These are phyloP conservation scores for Agriopis aurantiaria DNA, from an alignment of 2,888 invertebrate species.

Conservation along the genomic window DNA sequence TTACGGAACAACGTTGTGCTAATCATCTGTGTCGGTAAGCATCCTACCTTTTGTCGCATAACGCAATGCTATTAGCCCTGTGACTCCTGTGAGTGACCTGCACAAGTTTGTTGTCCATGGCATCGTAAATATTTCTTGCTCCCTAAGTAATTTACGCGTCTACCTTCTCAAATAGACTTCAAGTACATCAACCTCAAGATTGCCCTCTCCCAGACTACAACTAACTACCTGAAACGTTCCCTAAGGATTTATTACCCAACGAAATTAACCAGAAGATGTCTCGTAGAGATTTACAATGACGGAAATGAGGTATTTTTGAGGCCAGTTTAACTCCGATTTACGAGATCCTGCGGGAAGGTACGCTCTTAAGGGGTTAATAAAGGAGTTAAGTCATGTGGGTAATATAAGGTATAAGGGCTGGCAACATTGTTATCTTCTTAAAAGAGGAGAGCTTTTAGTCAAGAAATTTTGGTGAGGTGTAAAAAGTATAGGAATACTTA, in stretches of 20 bases:
- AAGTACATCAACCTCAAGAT: slow-evolving; percentile 19
- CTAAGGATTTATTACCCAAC: slow-evolving; percentile 72
- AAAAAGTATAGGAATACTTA: not conserved
- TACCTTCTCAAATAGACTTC: slow-evolving; percentile 4
- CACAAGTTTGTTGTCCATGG: not conserved
- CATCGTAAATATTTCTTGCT: not conserved
- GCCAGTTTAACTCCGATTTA: slow-evolving; percentile 61
- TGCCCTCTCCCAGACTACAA: slow-evolving; percentile 41
- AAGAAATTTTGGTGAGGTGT: not conserved
- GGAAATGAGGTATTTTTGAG: slow-evolving; percentile 77
- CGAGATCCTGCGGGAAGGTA: slow-evolving; percentile 39
- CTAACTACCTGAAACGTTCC: slow-evolving; percentile 54
- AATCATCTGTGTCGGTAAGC: too few species aligned
- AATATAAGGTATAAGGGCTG: slow-evolving; percentile 14
- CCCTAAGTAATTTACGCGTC: not conserved
- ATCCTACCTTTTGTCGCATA: not conserved
- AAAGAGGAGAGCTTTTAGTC: slow-evolving; percentile 8
- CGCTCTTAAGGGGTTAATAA: slow-evolving; percentile 43
- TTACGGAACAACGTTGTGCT: not conserved
- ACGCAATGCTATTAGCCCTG: not conserved
- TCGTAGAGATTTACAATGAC: slow-evolving; percentile 75
- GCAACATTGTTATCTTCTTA: slow-evolving; percentile 9
- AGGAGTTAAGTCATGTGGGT: slow-evolving; percentile 30
- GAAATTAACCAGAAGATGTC: slow-evolving; percentile 79
- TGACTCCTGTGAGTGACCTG: too few species aligned